These are phyloP conservation scores for Dynastes tityus DNA, from an alignment of 2,888 invertebrate species.

Conservation along the genomic window DNA sequence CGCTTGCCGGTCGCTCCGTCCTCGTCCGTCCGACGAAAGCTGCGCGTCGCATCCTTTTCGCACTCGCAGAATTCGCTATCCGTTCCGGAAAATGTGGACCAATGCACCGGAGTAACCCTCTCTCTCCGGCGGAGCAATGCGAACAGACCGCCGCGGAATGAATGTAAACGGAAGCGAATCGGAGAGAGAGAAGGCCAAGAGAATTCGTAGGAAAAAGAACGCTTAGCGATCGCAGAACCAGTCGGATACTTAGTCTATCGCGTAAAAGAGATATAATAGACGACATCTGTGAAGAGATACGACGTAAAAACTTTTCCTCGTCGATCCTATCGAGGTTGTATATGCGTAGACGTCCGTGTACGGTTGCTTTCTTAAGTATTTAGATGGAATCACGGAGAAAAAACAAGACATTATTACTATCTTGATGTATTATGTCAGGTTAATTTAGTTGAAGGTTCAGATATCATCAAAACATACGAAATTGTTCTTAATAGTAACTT, in stretches of 20 bases:
- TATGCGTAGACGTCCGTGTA: too few relatives aligned
- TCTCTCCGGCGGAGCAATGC: constrained; percentile 61
- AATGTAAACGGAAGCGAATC: constrained; percentile 64
- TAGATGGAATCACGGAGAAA: too few relatives aligned
- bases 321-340: background rate
- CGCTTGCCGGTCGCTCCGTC: constrained; percentile 56
- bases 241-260: background rate
- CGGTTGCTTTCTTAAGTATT: too few relatives aligned
- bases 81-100: constrained; percentile 54
- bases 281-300: constrained; percentile 13
- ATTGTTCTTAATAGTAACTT: too few relatives aligned
- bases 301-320: constrained; percentile 2
- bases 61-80: constrained; percentile 52
- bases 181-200: constrained; percentile 43
- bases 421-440: too few relatives aligned
- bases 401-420: too few relatives aligned
- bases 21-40: constrained; percentile 38
- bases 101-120: constrained; percentile 55
- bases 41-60: constrained; percentile 37
- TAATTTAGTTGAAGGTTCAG: too few relatives aligned
- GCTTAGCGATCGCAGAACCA: background rate
- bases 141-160: constrained; percentile 61
- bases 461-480: too few relatives aligned
- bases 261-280: constrained; percentile 6
- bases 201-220: constrained; percentile 43